A percentile compares a stretch with the other conserved stretches of the same genome.
phyloP scores from a whole-genome alignment of 2,888 invertebrate species.

The Nowickia ferox region DNA sequence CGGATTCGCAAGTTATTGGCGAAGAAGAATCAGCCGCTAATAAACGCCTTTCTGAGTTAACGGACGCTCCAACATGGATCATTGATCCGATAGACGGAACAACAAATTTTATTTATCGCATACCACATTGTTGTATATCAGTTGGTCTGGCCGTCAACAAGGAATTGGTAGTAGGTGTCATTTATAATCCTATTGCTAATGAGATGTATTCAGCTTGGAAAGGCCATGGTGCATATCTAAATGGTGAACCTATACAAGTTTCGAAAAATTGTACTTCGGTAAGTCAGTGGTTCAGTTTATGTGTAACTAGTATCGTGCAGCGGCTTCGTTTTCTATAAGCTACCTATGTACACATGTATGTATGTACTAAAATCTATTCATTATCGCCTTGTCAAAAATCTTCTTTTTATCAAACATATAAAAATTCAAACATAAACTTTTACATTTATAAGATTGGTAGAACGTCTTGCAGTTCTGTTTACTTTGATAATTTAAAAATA shows the following conservation, averaged over 20 bases:
- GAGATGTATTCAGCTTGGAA: conserved; percentile 89
- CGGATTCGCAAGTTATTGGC: conserved; percentile 89
- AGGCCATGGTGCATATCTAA: conserved; percentile 90
- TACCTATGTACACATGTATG: no score
- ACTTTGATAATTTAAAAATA: conserved; percentile 37
- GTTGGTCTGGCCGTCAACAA: conserved; percentile 86
- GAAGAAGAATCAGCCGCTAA: conserved; percentile 86
- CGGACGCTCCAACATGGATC: conserved; percentile 92
- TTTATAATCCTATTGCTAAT: conserved; percentile 89
- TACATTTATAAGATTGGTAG: not conserved
- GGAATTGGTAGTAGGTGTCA: conserved; percentile 87
- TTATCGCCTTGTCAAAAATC: no score
- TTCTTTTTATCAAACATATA: no score
- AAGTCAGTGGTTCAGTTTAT: conserved; percentile 65
- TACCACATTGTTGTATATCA: conserved; percentile 88
- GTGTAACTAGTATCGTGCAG: no score
- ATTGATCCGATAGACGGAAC: conserved; percentile 96
- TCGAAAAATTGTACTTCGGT: conserved; percentile 79
- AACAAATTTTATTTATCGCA: conserved; percentile 90
- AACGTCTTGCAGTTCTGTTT: conserved; percentile 8
- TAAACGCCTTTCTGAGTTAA: conserved; percentile 83
- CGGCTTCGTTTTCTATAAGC: no score
- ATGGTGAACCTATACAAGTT: conserved; percentile 86
- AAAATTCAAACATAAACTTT: no score
- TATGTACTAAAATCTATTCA: no score